A percentile compares a stretch with the other conserved stretches of the same genome.
Evolutionary conservation across 2,797 vertebrate genomes (phyloP).

Genomic region (Lepus townsendii): DNA sequence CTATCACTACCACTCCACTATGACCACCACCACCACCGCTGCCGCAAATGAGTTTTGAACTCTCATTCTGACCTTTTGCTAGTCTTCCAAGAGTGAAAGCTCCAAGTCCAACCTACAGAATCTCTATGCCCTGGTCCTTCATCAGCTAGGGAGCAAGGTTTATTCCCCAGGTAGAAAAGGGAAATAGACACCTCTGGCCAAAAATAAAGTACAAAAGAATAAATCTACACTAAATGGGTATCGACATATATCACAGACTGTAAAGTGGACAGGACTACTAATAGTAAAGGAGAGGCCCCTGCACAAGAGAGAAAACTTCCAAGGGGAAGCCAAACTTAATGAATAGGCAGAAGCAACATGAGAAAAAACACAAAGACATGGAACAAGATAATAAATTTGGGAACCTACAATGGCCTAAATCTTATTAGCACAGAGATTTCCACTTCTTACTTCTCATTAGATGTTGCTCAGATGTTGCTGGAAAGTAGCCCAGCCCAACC

Average conservation of each 20-base stretch:
- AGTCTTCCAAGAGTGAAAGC: not conserved
- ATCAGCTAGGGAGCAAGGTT: not conserved
- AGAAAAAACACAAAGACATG: not conserved
- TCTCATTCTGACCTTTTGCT: not conserved
- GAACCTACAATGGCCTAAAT: rapidly evolving
- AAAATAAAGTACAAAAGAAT: not conserved
- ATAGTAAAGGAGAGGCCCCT: not conserved
- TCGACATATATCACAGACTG: not conserved
- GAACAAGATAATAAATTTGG: not conserved
- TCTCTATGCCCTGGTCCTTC: not conserved
- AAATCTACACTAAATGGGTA: not conserved
- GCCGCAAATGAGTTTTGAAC: not conserved
- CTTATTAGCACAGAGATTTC: not conserved
- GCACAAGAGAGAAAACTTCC: not conserved
- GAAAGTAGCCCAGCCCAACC: not conserved
- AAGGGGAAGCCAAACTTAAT: not conserved
- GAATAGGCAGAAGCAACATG: not conserved
- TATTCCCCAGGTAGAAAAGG: not conserved
- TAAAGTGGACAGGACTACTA: too few relatives aligned
- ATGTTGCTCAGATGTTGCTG: not conserved
- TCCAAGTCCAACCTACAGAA: not conserved
- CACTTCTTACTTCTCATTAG: not conserved
- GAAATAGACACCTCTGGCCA: not conserved
- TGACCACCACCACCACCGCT: too few relatives aligned
- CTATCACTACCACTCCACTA: not conserved